Percentiles rank a stretch among this genome's conserved stretches.
phyloP scores from a whole-genome alignment of 1,140 invertebrate genomes.

The Drosophila tropicalis region DNA sequence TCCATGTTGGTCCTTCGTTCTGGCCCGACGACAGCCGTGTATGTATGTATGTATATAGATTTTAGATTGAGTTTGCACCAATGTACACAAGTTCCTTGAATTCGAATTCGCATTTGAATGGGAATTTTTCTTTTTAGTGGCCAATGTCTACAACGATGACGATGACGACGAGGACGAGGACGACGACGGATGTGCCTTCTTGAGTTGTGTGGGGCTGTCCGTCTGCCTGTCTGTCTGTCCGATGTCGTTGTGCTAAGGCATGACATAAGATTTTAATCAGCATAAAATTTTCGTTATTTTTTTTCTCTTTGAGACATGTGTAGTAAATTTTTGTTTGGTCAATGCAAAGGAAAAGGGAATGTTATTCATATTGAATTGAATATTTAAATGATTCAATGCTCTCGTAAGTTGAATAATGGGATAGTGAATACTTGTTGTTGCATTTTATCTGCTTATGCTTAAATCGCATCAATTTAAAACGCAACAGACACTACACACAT shows the following conservation, averaged over 20 bases:
- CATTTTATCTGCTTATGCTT: slow-evolving; percentile 46
- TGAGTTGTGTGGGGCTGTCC: slow-evolving; percentile 32
- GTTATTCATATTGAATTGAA: background rate
- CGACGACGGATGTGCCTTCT: slow-evolving; percentile 52
- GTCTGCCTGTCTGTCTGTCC: slow-evolving; percentile 28
- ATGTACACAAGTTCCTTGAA: slow-evolving; percentile 59
- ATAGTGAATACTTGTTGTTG: background rate
- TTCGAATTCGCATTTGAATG: slow-evolving; percentile 65
- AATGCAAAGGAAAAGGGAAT: slow-evolving; percentile 1
- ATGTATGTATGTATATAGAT: slow-evolving; percentile 47
- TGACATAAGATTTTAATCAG: slow-evolving; percentile 77
- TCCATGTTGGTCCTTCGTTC: slow-evolving; percentile 35
- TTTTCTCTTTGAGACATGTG: slow-evolving; percentile 21
- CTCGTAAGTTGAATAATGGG: background rate
- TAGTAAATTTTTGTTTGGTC: background rate
- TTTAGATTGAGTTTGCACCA: slow-evolving; percentile 78
- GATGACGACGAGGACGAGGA: background rate
- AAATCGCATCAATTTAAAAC: slow-evolving; percentile 75
- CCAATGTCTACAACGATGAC: slow-evolving; percentile 37
- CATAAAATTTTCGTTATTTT: slow-evolving; percentile 66
- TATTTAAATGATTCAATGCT: background rate
- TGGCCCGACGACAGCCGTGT: slow-evolving; percentile 22
- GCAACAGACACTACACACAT: slow-evolving; percentile 49
- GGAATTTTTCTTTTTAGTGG: slow-evolving; percentile 68
- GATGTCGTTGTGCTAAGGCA: slow-evolving; percentile 46